Conservation (phyloP, 2,113 vertebrate species). For the Trachemys scripta region DNA sequence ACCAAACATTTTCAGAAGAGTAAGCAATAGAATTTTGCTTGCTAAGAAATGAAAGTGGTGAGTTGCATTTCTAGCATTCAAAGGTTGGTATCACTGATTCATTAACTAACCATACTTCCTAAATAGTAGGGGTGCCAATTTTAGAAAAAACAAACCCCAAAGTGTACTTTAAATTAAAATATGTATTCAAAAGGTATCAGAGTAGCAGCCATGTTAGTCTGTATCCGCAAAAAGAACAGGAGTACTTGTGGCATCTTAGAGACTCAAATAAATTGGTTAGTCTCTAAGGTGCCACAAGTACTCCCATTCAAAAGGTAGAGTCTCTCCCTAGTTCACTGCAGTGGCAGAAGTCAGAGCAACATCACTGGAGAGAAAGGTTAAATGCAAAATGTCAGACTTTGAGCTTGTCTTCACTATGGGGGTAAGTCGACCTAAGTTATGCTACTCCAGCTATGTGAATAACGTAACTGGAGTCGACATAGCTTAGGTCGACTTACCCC, state of each 20-base stretch:
- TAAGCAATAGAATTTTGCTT: fast-evolving
- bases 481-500: no score
- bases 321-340: not conserved
- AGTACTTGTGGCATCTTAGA: no score
- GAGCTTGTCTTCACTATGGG: no score
- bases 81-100: not conserved
- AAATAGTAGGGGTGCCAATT: fast-evolving
- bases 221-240: no score
- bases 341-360: not conserved
- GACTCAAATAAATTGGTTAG: no score
- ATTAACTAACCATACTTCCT: not conserved
- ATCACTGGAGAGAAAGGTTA: not conserved
- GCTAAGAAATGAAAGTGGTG: not conserved
- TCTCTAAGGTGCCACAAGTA: no score
- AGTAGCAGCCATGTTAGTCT: no score
- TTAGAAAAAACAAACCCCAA: not conserved
- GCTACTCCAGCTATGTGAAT: no score
- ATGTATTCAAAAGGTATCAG: not conserved
- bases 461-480: no score
- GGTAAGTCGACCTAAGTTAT: no score
- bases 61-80: not conserved
- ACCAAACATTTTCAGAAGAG: not conserved
- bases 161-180: not conserved
- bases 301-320: not conserved
- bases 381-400: not conserved